These are phyloP conservation scores for Mus spicilegus DNA, from an alignment of 2,113 vertebrate species.

Conservation along the genomic window DNA sequence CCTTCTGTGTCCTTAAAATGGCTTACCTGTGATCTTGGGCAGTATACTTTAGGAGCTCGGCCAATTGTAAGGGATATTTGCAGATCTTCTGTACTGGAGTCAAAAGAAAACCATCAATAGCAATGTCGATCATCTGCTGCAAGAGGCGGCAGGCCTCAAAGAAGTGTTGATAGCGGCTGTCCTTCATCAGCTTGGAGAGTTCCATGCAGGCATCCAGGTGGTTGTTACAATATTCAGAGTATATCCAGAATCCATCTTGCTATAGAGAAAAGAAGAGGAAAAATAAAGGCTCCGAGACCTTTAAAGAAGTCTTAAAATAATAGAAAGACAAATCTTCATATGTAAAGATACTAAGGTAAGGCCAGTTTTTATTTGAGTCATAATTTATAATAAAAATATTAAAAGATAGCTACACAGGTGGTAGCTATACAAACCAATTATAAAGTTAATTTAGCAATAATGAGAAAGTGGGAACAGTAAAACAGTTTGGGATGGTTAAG, in stretches of 20 bases:
- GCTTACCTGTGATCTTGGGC: constrained; percentile 98
- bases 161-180: constrained; percentile 98
- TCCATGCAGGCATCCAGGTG: constrained; percentile 99
- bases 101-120: constrained; percentile 98
- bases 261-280: constrained; percentile 79
- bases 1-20: background rate
- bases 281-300: background rate
- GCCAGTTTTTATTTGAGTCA: constrained; percentile 4
- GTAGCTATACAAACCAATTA: background rate
- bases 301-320: constrained; percentile 40
- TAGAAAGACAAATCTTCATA: constrained; percentile 16
- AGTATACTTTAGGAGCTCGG: constrained; percentile 98
- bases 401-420: background rate
- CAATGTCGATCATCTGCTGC: constrained; percentile 99
- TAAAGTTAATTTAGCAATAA: background rate
- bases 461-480: background rate
- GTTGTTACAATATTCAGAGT: constrained; percentile 99
- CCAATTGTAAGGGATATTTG: constrained; percentile 98
- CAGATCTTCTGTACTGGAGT: constrained; percentile 99
- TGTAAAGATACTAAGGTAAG: constrained; percentile 37
- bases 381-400: constrained; percentile 48
- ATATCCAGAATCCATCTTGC: constrained; percentile 99
- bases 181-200: constrained; percentile 98
- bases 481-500: constrained; percentile 14
- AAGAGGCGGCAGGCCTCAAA: constrained; percentile 98